These are phyloP conservation scores for Melipona bicolor DNA, from an alignment of 2,888 invertebrate species.

Conservation along the genomic window DNA sequence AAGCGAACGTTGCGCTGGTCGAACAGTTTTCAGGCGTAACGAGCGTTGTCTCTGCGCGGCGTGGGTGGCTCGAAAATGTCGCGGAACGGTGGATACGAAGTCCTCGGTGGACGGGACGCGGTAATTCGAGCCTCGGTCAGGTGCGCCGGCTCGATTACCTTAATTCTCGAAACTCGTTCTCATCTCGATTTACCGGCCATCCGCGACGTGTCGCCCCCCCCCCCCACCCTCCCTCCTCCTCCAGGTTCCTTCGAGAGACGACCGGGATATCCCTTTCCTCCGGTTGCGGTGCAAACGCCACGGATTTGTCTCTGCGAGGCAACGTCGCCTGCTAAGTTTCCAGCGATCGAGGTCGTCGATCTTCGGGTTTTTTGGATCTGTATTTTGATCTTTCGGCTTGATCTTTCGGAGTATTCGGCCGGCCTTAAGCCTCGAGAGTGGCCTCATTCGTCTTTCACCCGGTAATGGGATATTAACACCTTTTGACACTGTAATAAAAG, in stretches of 20 bases:
- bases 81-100: conserved; percentile 48
- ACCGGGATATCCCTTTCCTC: conserved; percentile 24
- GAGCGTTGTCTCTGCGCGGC: conserved; percentile 66
- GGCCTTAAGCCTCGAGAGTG: background rate
- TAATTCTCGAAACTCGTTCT: conserved; percentile 74
- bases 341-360: background rate
- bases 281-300: conserved; percentile 6
- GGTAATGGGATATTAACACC: background rate
- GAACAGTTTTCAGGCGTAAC: conserved; percentile 65
- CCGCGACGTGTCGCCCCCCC: conserved; percentile 33
- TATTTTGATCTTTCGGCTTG: background rate
- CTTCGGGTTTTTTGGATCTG: background rate
- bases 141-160: conserved; percentile 73
- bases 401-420: background rate
- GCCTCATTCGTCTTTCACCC: background rate
- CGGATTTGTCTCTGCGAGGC: conserved; percentile 14
- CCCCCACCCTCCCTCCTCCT: background rate
- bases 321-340: background rate
- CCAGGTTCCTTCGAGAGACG: conserved; percentile 16
- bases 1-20: conserved; percentile 50
- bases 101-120: conserved; percentile 11
- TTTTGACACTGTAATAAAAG: background rate
- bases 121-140: conserved; percentile 71
- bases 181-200: conserved; percentile 64
- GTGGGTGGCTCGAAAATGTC: conserved; percentile 70